These are phyloP conservation scores for Hirtodrosophila histrioides DNA, from an alignment of 2,888 invertebrate species.

Conservation along the genomic window DNA sequence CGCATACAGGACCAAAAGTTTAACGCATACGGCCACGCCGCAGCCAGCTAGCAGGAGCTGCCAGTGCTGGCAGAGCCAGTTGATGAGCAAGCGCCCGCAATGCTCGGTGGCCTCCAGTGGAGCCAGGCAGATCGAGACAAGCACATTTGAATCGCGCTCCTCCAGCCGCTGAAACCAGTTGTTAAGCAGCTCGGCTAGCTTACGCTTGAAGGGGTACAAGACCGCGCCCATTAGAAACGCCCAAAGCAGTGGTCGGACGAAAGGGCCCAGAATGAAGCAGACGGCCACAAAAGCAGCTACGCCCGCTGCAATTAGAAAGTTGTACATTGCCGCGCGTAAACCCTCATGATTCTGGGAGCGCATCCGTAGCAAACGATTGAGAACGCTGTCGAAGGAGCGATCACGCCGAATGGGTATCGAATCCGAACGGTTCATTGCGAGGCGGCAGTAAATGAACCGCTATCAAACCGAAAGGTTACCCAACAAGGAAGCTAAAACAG, in stretches of 20 bases:
- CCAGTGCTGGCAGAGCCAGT: constrained; percentile 88
- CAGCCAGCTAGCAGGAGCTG: constrained; percentile 86
- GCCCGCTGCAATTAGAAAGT: constrained; percentile 83
- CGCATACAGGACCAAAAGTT: constrained; percentile 85
- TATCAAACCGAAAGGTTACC: background rate
- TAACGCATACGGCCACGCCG: constrained; percentile 76
- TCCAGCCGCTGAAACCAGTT: constrained; percentile 91
- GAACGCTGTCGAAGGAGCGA: constrained; percentile 83
- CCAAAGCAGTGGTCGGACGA: constrained; percentile 97
- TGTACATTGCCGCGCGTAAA: constrained; percentile 84
- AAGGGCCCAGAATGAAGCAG: constrained; percentile 94
- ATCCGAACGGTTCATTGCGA: constrained; percentile 80
- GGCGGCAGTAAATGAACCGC: background rate
- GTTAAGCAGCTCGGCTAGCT: constrained; percentile 90
- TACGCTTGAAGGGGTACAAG: constrained; percentile 96
- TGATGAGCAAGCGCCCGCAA: constrained; percentile 90
- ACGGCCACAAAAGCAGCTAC: constrained; percentile 86
- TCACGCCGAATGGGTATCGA: constrained; percentile 82
- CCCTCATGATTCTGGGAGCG: constrained; percentile 83
- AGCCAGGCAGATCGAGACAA: constrained; percentile 86
- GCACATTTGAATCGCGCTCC: constrained; percentile 88
- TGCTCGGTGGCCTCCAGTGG: constrained; percentile 92
- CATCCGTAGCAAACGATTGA: constrained; percentile 81
- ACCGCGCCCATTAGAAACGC: constrained; percentile 98
- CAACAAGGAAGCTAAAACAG: constrained; percentile 36